Conservation (phyloP, 2,888 invertebrate species). For the Apodemia mormo region DNA sequence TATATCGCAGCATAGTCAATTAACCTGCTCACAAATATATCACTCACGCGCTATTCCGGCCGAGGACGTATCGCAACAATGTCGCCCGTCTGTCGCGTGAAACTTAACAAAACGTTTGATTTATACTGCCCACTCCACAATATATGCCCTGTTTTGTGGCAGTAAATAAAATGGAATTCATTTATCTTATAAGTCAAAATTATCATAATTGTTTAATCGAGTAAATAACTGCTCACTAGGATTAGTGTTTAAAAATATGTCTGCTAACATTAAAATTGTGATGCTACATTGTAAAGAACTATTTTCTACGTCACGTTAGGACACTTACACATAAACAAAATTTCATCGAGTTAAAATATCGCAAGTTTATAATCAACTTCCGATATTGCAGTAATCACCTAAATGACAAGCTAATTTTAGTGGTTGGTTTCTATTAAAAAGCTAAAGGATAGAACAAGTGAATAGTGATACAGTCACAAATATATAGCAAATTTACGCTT, state of each 20-base stretch:
- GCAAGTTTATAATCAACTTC: too few relatives aligned
- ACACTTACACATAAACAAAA: too few relatives aligned
- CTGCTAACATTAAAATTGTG: not conserved
- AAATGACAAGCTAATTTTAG: too few relatives aligned
- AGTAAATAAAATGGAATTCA: not conserved
- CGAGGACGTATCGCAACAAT: slow-evolving; percentile 42
- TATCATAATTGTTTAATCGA: not conserved
- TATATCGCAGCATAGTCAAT: slow-evolving; percentile 51
- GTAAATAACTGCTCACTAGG: not conserved
- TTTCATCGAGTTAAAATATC: too few relatives aligned
- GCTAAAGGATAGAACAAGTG: too few relatives aligned
- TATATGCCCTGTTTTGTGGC: not conserved
- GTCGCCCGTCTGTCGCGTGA: slow-evolving; percentile 41
- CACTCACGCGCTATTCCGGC: slow-evolving; percentile 42
- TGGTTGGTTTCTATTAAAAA: too few relatives aligned
- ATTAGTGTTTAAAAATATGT: not conserved
- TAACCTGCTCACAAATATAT: slow-evolving; percentile 55
- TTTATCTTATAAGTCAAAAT: not conserved
- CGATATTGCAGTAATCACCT: too few relatives aligned
- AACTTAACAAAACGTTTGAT: slow-evolving; percentile 52
- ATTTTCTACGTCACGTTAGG: too few relatives aligned
- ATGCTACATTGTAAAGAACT: too few relatives aligned
- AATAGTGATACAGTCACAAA: too few relatives aligned
- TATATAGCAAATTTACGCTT: too few relatives aligned
- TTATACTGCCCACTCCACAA: slow-evolving; percentile 37